These are phyloP conservation scores for Ceyx erithaca DNA, from an alignment of 2,797 vertebrate genomes.

Conservation along the genomic window DNA sequence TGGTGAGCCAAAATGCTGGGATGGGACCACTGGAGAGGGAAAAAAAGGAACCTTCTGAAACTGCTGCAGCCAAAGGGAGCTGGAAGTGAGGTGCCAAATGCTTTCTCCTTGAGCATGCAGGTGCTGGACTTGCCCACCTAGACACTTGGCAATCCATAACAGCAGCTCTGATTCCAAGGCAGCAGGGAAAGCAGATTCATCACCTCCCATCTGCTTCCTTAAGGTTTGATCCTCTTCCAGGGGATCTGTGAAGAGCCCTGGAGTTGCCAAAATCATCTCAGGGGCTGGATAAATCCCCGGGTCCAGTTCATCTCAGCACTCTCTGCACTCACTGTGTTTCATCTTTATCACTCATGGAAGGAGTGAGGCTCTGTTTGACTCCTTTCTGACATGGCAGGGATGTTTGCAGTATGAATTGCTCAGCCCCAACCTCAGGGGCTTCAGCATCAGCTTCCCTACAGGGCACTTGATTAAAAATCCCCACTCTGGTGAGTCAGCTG, in stretches of 20 bases:
- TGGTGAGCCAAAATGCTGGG: background rate
- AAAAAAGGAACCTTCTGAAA: background rate
- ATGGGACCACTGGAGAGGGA: background rate
- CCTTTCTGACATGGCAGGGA: background rate
- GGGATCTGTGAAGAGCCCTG: background rate
- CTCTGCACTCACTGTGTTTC: background rate
- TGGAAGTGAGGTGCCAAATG: background rate
- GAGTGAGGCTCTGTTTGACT: background rate
- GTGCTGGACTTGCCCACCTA: background rate
- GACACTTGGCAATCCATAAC: background rate
- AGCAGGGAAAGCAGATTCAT: background rate
- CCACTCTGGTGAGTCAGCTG: background rate
- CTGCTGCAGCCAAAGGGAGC: background rate
- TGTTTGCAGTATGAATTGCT: constrained; percentile 25
- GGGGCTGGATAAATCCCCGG: background rate
- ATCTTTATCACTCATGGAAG: background rate
- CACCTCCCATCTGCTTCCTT: constrained; percentile 6
- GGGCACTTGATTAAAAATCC: constrained; percentile 29
- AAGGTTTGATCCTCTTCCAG: constrained; percentile 33
- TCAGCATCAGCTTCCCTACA: constrained; percentile 10
- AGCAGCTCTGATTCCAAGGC: background rate
- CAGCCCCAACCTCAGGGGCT: background rate
- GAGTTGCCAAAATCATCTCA: background rate
- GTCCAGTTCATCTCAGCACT: background rate
- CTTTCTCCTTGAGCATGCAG: background rate